Base-by-base conservation (phyloP, 2,113 vertebrate species). In the Solea senegalensis region DNA sequence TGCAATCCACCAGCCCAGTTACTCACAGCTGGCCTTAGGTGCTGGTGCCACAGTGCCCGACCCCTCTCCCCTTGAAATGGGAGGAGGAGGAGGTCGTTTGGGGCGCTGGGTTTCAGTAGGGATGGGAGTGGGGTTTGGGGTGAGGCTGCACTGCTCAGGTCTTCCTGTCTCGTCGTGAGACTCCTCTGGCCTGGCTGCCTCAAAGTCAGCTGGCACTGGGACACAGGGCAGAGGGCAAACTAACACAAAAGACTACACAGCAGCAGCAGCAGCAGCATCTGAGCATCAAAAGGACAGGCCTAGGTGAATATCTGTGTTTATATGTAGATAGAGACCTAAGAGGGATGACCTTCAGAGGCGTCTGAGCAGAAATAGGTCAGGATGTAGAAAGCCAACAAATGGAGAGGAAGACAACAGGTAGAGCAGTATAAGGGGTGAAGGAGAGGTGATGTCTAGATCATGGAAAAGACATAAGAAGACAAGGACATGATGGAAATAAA, bases 1-100 rank as follows among this genome's bases (percentile, higher is more conserved):
- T 85, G 89, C 89, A 92, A 89, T 84, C 84, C 85, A 89, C 87
- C 87, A 88, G 87, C 85, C 55, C 57, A 53, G 70, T 90, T 93
- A 93, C 94, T 95, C 93, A 95, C 94, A 89, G 87, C 89, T 91
- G 78, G 88, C 82, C 66, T 86, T 78, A 86, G 90, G 62, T 66
- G 82, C 72, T 72, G 76, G 69, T 46, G 88, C 77, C 89, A 78
- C 75, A 61, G 89, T 64, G 82, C 72, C 67, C 49, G 51, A 71
- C 80, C 82, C 84, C 72, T 78, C 80, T 55, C 75, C 86, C 89
- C 72, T 84, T 75, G 73, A 88, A 78, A 76, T 40, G 59, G 75
- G 86, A 88, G 87, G 89, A 88, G 87, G 89, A 82, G 77, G 82
- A 74, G 82, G 80, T 71, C 62, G 80, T 82, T 90, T 71, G 74